Evolutionary conservation across 92 coral and sea anemone species (phyloP).

Genomic region (Parazoanthus swiftii): DNA sequence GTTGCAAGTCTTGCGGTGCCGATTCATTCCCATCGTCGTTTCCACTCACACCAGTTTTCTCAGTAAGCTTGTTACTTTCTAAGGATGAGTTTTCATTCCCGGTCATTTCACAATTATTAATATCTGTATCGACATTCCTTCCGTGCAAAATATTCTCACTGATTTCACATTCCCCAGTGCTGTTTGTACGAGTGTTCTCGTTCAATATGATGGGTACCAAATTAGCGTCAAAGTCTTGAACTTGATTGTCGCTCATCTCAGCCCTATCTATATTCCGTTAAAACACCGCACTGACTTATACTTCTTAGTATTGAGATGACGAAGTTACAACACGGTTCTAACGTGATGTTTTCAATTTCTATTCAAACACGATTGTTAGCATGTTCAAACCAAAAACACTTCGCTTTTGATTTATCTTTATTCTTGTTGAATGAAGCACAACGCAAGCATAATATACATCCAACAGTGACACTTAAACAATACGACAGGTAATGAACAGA

Average conservation of each 20-base stretch:
- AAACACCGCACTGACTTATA: neutral
- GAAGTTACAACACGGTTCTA: neutral
- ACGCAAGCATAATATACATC: slow-evolving; percentile 5
- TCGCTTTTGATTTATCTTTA: neutral
- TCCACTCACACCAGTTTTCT: neutral
- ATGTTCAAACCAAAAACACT: neutral
- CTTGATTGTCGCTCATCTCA: neutral
- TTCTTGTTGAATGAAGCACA: slow-evolving; percentile 20
- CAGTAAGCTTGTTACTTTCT: neutral
- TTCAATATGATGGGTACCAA: neutral
- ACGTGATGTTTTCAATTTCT: neutral
- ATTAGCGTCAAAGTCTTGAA: neutral
- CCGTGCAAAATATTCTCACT: neutral
- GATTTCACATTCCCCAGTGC: neutral
- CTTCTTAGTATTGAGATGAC: neutral
- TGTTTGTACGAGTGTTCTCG: neutral
- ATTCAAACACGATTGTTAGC: neutral
- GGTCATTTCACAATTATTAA: neutral
- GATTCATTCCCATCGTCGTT: neutral
- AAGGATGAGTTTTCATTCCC: neutral
- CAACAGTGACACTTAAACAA: neutral
- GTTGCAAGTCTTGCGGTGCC: neutral
- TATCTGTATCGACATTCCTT: neutral
- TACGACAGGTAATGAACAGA: neutral
- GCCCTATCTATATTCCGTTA: neutral